Evolutionary conservation across 2,888 invertebrate genomes (phyloP).

Genomic region (Ypsolopha sequella): DNA sequence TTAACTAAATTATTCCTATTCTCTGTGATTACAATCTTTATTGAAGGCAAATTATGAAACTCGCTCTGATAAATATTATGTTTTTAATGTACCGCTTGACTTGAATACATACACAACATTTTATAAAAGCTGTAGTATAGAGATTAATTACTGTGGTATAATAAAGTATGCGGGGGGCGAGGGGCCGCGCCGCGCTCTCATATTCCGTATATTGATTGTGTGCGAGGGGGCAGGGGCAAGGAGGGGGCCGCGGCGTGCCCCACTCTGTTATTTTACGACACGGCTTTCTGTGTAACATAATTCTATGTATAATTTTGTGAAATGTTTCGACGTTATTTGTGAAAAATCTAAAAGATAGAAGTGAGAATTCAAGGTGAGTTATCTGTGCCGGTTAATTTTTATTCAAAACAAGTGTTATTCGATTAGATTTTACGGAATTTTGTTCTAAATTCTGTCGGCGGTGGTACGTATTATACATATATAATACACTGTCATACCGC

Average conservation of each 20-base stretch:
- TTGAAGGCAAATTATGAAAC: too few species aligned
- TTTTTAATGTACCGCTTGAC: background rate
- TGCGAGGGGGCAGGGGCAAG: slow-evolving; percentile 67
- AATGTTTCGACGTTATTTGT: slow-evolving; percentile 69
- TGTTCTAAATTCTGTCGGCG: slow-evolving; percentile 65
- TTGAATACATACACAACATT: background rate
- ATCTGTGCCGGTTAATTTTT: slow-evolving; percentile 38
- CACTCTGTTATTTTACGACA: slow-evolving; percentile 72
- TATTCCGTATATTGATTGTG: slow-evolving; percentile 72
- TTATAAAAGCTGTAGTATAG: slow-evolving; percentile 35
- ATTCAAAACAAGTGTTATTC: slow-evolving; percentile 28
- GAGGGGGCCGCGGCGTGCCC: slow-evolving; percentile 71
- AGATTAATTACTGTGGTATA: slow-evolving; percentile 69
- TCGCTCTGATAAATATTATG: too few species aligned
- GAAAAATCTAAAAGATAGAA: slow-evolving; percentile 63
- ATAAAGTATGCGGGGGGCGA: slow-evolving; percentile 70
- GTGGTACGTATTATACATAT: slow-evolving; percentile 53
- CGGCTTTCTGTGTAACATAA: slow-evolving; percentile 72
- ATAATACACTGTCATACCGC: slow-evolving; percentile 64
- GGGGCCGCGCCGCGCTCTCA: slow-evolving; percentile 66
- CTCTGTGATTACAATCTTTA: too few species aligned
- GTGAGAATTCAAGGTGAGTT: slow-evolving; percentile 61
- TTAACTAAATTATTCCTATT: background rate
- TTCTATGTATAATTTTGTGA: slow-evolving; percentile 65
- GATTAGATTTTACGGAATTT: slow-evolving; percentile 53